Evolutionary conservation across 2,113 vertebrate species (phyloP).

Genomic region (Lophura nycthemera): DNA sequence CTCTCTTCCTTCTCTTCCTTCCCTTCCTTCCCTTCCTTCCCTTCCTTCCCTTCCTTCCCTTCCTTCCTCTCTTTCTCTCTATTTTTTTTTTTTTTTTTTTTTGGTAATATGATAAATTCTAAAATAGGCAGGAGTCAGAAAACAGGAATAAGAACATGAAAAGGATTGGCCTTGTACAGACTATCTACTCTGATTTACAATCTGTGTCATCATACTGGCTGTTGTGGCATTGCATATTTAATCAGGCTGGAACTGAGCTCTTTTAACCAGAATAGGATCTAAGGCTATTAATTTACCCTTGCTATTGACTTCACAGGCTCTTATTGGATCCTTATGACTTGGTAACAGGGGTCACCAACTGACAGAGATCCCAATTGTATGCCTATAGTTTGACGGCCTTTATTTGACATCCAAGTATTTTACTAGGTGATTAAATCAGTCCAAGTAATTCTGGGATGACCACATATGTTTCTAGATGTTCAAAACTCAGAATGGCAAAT

Average conservation of each 20-base stretch:
- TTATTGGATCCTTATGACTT: neutral
- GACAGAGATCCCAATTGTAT: neutral
- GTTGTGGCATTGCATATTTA: conserved; percentile 63
- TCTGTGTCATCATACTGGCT: conserved; percentile 48
- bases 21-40: too few relatives aligned
- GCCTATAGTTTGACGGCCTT: neutral
- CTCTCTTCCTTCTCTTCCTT: too few relatives aligned
- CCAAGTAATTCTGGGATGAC: neutral
- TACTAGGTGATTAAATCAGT: neutral
- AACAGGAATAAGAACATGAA: neutral
- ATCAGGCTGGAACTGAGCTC: conserved; percentile 30
- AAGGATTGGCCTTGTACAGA: neutral
- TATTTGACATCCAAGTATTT: neutral
- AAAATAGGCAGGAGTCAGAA: neutral
- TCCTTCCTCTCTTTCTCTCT: too few relatives aligned
- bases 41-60: too few relatives aligned
- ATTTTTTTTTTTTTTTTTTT: too few relatives aligned
- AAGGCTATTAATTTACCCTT: conserved; percentile 49
- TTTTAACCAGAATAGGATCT: conserved; percentile 38
- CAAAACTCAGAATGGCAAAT: neutral
- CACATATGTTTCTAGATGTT: neutral
- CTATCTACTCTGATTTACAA: conserved; percentile 51
- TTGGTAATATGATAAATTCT: neutral
- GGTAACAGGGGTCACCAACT: conserved; percentile 1
- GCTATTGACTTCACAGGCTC: conserved; percentile 11